Evolutionary conservation across 2,113 vertebrate species (phyloP).

Genomic region (Tichodroma muraria): DNA sequence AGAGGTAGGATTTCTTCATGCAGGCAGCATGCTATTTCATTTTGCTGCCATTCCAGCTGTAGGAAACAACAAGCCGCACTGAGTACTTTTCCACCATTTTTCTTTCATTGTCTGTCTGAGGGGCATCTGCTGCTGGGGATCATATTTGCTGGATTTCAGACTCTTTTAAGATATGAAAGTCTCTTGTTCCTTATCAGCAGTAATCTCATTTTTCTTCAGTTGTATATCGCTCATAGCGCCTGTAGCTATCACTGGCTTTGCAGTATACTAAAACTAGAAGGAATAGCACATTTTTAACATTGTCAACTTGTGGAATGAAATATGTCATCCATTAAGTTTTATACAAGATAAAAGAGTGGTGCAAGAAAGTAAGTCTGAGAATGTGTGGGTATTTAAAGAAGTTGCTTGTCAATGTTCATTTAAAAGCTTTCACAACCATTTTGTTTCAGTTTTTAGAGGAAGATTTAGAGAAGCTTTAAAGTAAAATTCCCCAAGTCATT

Average conservation of each 20-base stretch:
- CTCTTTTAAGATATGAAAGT: conserved; percentile 44
- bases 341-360: background rate
- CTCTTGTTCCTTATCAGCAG: conserved; percentile 34
- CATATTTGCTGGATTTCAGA: conserved; percentile 44
- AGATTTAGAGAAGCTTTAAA: background rate
- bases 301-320: conserved; percentile 44
- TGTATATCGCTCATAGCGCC: background rate
- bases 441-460: background rate
- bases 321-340: conserved; percentile 37
- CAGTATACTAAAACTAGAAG: conserved; percentile 31
- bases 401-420: background rate
- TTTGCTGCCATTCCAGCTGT: background rate
- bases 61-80: conserved; percentile 10
- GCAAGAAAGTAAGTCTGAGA: background rate
- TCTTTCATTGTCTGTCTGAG: conserved; percentile 40
- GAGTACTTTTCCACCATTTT: conserved; percentile 31
- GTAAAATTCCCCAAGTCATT: background rate
- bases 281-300: conserved; percentile 44
- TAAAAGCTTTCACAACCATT: background rate
- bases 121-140: conserved; percentile 29
- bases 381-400: conserved; percentile 12
- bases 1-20: background rate
- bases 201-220: conserved; percentile 58
- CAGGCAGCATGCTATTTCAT: background rate
- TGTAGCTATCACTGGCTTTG: conserved; percentile 38